Conservation (phyloP, 1,140 invertebrate species). For the Drepana arcuata region DNA sequence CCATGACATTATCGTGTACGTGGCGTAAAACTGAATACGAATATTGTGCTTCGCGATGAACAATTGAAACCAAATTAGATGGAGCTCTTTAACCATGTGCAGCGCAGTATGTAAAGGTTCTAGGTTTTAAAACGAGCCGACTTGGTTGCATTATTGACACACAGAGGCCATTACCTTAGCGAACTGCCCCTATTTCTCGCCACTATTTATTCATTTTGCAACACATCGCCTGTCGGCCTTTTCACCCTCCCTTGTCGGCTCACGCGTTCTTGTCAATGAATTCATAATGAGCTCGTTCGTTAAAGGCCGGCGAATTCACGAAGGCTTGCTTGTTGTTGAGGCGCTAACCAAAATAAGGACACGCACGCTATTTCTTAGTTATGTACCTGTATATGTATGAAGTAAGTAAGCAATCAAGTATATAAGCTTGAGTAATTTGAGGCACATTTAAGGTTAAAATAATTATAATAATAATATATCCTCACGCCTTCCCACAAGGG, state of each 20-base stretch:
- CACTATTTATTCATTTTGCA: constrained; percentile 70
- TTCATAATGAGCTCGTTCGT: constrained; percentile 58
- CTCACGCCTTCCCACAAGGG: too few relatives aligned
- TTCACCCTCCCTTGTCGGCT: constrained; percentile 40
- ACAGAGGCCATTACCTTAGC: constrained; percentile 43
- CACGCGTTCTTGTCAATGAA: constrained; percentile 52
- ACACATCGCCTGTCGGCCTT: constrained; percentile 60
- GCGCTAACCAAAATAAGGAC: constrained; percentile 40
- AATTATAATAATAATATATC: too few relatives aligned
- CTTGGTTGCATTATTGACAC: constrained; percentile 54
- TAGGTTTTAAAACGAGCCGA: background rate
- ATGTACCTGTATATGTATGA: too few relatives aligned
- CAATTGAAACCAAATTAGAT: constrained; percentile 18
- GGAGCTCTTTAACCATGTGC: constrained; percentile 17
- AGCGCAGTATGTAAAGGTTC: background rate
- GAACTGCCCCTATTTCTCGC: constrained; percentile 68
- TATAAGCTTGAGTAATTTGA: too few relatives aligned
- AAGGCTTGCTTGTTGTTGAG: constrained; percentile 31
- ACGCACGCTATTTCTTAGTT: constrained; percentile 29
- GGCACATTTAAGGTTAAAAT: too few relatives aligned
- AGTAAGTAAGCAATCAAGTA: too few relatives aligned
- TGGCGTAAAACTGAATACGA: constrained; percentile 41
- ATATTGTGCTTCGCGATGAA: constrained; percentile 45
- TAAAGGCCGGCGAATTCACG: constrained; percentile 62
- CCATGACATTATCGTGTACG: constrained; percentile 60